These are phyloP conservation scores for Leiothrix lutea DNA, from an alignment of 2,113 vertebrate species.

Conservation along the genomic window DNA sequence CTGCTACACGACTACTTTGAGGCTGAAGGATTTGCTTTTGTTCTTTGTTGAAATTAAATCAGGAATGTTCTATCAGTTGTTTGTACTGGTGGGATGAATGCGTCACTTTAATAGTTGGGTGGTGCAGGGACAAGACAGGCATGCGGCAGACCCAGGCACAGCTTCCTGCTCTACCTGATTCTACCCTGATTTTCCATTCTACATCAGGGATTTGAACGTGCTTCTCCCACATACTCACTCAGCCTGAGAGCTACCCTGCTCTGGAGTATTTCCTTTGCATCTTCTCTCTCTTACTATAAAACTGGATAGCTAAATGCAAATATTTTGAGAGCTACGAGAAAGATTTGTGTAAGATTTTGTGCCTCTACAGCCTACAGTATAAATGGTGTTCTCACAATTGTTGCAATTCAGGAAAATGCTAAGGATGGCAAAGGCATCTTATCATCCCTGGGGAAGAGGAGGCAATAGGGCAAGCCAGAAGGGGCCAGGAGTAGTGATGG, in stretches of 20 bases:
- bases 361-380: not conserved
- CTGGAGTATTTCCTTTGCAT: not conserved
- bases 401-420: not conserved
- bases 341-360: not conserved
- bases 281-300: not conserved
- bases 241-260: not conserved
- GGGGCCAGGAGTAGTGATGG: not conserved
- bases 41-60: not conserved
- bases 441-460: not conserved
- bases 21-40: not conserved
- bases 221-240: not conserved
- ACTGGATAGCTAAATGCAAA: not conserved
- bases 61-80: not conserved
- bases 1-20: not conserved
- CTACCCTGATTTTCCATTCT: not conserved
- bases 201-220: not conserved
- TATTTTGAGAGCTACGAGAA: not conserved
- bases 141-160: not conserved
- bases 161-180: not conserved
- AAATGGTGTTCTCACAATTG: not conserved
- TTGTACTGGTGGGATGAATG: not conserved
- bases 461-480: not conserved
- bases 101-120: not conserved
- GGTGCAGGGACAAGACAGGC: not conserved
- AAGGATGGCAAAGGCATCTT: not conserved